phyloP scores from a whole-genome alignment of 2,888 invertebrate species.

The Oasisia sp. region DNA sequence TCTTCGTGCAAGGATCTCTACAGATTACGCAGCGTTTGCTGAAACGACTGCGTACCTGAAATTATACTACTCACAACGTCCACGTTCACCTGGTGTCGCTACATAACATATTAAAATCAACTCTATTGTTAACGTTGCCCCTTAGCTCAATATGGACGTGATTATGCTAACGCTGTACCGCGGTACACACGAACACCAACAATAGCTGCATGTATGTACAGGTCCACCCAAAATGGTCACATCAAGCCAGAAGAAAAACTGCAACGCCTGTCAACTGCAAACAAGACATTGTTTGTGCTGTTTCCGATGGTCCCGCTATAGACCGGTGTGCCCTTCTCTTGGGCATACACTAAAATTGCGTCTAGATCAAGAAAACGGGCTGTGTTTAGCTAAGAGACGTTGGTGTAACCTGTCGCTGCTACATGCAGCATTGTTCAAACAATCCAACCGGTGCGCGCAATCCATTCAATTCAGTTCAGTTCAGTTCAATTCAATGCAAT shows the following conservation, averaged over 20 bases:
- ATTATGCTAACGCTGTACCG: background rate
- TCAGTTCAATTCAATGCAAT: too few relatives aligned
- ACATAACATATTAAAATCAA: background rate
- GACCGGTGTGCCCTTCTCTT: background rate
- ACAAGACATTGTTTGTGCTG: background rate
- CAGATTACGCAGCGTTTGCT: background rate
- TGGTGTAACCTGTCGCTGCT: background rate
- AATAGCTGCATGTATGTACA: conserved; percentile 8
- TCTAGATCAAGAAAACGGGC: background rate
- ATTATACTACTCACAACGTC: background rate
- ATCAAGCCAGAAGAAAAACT: background rate
- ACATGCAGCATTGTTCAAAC: conserved; percentile 6
- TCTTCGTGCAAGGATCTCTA: background rate
- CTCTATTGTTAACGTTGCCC: background rate
- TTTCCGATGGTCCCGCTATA: background rate
- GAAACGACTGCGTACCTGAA: background rate
- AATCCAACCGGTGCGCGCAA: background rate
- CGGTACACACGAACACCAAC: background rate
- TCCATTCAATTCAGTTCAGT: background rate
- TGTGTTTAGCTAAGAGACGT: background rate
- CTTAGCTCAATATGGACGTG: background rate
- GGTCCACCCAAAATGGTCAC: background rate
- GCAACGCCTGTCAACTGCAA: background rate
- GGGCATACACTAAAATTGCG: background rate
- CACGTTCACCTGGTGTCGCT: background rate